Evolutionary conservation across 2,113 vertebrate genomes (phyloP).

Genomic region (Rattus rattus): DNA sequence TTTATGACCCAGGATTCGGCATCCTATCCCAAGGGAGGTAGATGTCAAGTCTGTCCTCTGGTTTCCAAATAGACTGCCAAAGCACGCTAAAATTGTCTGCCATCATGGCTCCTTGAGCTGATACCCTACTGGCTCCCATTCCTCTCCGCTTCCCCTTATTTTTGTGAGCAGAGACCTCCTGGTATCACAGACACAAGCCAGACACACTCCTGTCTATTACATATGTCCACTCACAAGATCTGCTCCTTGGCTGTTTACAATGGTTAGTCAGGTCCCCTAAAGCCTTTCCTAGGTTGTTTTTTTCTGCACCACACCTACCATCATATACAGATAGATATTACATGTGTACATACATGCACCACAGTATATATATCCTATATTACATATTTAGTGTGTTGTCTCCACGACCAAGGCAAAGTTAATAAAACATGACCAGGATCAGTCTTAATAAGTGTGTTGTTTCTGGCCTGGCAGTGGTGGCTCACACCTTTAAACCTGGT

Average conservation of each 20-base stretch:
- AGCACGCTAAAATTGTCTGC: neutral
- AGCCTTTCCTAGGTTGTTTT: neutral
- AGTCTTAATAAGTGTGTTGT: neutral
- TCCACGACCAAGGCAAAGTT: neutral
- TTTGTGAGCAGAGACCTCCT: neutral
- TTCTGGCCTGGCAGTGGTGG: neutral
- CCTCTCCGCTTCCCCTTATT: neutral
- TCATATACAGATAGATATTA: too few relatives aligned
- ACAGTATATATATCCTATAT: too few relatives aligned
- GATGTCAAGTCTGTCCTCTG: neutral
- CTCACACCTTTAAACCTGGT: too few relatives aligned
- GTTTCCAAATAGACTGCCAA: neutral
- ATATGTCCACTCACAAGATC: accelerated
- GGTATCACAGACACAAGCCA: neutral
- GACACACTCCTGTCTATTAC: neutral
- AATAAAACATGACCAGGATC: neutral
- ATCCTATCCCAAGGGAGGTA: neutral
- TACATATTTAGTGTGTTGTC: neutral
- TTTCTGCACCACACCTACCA: neutral
- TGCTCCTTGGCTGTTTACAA: neutral
- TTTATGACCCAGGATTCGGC: neutral
- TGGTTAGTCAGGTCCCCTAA: neutral
- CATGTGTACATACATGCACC: neutral
- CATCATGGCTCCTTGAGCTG: neutral
- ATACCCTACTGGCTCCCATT: neutral